A percentile compares a stretch with the other conserved stretches of the same genome.
phyloP scores from a whole-genome alignment of 2,113 vertebrate species.

The Eptesicus fuscus region DNA sequence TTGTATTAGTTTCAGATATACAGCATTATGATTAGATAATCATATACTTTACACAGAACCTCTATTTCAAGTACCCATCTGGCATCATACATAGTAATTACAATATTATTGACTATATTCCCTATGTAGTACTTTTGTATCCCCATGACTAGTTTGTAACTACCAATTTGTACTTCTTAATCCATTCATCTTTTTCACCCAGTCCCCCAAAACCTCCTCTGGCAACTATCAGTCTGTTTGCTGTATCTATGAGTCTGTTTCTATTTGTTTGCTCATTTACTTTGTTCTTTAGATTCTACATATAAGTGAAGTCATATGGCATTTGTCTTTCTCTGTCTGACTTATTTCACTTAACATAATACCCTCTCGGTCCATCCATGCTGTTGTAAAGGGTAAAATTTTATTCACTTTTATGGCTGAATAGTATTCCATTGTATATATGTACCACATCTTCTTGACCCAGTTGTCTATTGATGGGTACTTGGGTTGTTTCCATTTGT shows the following conservation, averaged over 20 bases:
- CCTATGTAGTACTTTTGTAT: neutral
- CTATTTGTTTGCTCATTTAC: neutral
- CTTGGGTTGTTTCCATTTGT: neutral
- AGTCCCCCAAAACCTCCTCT: neutral
- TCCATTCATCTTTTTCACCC: neutral
- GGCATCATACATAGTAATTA: neutral
- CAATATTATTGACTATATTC: neutral
- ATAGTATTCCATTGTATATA: neutral
- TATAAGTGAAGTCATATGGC: neutral
- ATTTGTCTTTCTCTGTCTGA: neutral
- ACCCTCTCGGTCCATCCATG: neutral
- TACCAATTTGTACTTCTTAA: neutral
- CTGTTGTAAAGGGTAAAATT: neutral
- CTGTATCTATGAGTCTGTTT: neutral
- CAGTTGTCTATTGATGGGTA: neutral
- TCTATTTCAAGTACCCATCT: neutral
- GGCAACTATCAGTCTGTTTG: neutral
- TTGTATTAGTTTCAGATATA: neutral
- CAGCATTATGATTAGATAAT: neutral
- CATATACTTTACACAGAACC: neutral
- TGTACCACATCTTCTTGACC: neutral
- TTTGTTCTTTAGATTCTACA: neutral
- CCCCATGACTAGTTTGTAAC: neutral
- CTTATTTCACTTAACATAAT: neutral
- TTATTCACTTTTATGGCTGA: neutral